phyloP scores from a whole-genome alignment of 2,113 vertebrate species.

The Burhinus bistriatus region DNA sequence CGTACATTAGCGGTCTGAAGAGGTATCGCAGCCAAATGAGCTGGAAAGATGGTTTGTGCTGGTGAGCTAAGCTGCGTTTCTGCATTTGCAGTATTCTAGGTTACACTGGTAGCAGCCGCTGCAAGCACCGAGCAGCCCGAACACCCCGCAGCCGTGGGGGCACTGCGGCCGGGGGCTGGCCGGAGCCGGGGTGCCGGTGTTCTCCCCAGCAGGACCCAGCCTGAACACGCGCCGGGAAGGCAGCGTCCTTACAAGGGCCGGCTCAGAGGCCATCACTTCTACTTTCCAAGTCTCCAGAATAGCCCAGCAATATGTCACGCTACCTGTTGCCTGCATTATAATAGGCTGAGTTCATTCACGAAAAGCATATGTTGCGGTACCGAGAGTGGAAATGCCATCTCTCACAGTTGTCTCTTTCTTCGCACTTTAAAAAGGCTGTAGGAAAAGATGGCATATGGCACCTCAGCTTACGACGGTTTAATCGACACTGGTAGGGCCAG shows the following conservation, averaged over 20 bases:
- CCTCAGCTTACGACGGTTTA: neutral
- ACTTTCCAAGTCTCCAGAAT: neutral
- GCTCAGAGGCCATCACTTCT: neutral
- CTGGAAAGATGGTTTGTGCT: neutral
- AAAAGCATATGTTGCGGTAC: neutral
- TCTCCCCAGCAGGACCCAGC: no score
- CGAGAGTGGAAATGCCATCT: neutral
- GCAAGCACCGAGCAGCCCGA: neutral
- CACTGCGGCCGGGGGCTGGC: no score
- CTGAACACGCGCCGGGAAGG: neutral
- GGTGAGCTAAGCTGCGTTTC: neutral
- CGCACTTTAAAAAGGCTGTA: neutral
- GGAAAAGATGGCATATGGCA: constrained; percentile 3
- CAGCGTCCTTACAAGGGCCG: neutral
- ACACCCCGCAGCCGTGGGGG: neutral
- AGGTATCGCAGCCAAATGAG: accelerated
- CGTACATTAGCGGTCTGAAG: accelerated
- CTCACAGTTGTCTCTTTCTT: constrained; percentile 8
- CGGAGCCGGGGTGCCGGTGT: no score
- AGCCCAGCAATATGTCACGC: neutral
- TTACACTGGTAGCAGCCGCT: accelerated
- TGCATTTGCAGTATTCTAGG: neutral
- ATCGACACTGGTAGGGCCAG: neutral
- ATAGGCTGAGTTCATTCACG: neutral
- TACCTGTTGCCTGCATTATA: neutral